A percentile compares a stretch with the other conserved stretches of the same genome.
These are phyloP conservation scores for Bradypodion ventrale DNA, from an alignment of 2,797 vertebrate genomes.

Conservation along the genomic window DNA sequence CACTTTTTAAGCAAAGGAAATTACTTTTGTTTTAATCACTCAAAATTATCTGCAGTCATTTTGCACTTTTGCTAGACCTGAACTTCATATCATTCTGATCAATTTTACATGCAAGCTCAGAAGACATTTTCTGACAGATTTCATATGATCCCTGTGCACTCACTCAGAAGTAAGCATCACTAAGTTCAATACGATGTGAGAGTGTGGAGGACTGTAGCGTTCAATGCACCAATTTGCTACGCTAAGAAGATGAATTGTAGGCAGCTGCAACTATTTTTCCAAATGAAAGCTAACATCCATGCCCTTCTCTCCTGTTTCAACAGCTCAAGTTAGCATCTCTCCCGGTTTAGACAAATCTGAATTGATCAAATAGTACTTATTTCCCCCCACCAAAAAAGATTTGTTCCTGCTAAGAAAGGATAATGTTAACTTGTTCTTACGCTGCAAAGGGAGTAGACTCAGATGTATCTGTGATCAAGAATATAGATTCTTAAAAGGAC, in stretches of 20 bases:
- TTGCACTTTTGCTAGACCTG: conserved; percentile 19
- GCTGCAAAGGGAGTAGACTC: not conserved
- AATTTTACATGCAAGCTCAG: conserved; percentile 38
- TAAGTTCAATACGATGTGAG: not conserved
- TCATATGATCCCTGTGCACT: not conserved
- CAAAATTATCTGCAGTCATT: conserved; percentile 29
- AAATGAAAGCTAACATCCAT: conserved; percentile 35
- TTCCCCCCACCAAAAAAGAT: not conserved
- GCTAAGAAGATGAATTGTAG: conserved; percentile 2
- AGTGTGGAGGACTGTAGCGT: not conserved
- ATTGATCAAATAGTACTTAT: conserved; percentile 27
- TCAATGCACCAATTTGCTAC: conserved; percentile 14
- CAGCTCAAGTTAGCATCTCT: not conserved
- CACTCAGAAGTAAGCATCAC: not conserved
- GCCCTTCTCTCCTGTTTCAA: conserved; percentile 20
- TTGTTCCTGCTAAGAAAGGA: conserved; percentile 40
- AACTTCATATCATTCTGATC: conserved; percentile 37
- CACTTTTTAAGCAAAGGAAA: conserved; percentile 46
- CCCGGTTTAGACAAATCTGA: not conserved
- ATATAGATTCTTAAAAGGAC: conserved; percentile 1
- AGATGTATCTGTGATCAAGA: conserved; percentile 15
- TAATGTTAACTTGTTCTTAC: conserved; percentile 19
- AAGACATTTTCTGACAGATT: conserved; percentile 47
- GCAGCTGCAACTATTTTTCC: conserved; percentile 13
- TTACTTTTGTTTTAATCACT: conserved; percentile 27